Base-by-base conservation (phyloP, 2,888 invertebrate genomes). In the Lepetodrilus schrolli region DNA sequence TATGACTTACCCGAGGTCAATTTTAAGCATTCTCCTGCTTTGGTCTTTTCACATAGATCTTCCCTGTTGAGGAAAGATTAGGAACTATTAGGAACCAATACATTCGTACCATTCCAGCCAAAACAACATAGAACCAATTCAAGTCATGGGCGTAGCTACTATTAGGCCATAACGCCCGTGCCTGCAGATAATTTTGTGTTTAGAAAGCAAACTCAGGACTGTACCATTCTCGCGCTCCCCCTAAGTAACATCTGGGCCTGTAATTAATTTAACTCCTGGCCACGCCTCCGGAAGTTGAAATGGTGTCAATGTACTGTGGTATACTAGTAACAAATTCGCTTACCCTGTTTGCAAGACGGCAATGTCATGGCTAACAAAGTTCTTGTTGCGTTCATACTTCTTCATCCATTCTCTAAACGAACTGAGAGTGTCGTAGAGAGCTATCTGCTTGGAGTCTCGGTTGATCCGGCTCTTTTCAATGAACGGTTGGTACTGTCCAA, bases 401-500 rank as follows among this genome's bases (percentile, higher is more conserved):
- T 48, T 58, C 58, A 74, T 72, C 73, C 74, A 78, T 43, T 49
- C 38, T 49, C 74, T 43, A 26, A 78, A 78, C 5, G 71, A 66
- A 21, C 82, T 83, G 77, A 84, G 82, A 49, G 84, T 84, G 69
- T 82, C 84, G 76, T 82, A 81, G 58, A 86, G 72, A 5, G 84
- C 83, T 58, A 86, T 84, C 34, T 81, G 73, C 68, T 81, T 76
- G 30, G 82, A 78, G 20, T 80, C 83, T 8, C 71, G 75, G 10
- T 78, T 73, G 71, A 86, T 81, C 13, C 84, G 79, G 75, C 82
- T 86, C 17, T 80, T 80, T 58, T 86, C 86, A 26, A 86, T 86
- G 74, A 86, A 86, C n/a, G 83, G 83, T 73, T 86, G 86, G 37
- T 84, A 84, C 47, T 80, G 80, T 26, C 82, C 74, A 75, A 83